Conservation (phyloP, 2,888 invertebrate genomes). For the Papilio gigon region DNA sequence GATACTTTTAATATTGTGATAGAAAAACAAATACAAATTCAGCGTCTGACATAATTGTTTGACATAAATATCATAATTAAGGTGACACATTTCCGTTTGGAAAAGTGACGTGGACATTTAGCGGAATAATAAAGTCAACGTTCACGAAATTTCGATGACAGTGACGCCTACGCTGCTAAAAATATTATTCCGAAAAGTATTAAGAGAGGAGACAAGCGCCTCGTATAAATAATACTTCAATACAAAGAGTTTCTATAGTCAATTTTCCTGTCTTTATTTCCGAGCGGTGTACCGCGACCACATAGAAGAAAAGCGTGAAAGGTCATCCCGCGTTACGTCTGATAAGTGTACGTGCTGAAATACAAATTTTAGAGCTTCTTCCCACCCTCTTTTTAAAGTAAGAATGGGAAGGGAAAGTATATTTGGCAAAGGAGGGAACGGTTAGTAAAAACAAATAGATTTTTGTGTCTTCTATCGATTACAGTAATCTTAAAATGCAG, state of each 20-base stretch:
- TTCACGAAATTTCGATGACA: conserved; percentile 27
- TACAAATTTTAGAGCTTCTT: too few species aligned
- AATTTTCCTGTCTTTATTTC: too few species aligned
- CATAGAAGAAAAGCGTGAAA: too few species aligned
- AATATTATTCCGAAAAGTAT: conserved; percentile 19
- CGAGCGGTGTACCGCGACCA: too few species aligned
- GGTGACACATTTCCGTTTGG: conserved; percentile 6
- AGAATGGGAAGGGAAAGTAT: too few species aligned
- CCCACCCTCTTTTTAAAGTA: too few species aligned
- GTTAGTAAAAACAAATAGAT: too few species aligned
- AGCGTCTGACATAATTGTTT: neutral
- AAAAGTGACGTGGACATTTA: conserved; percentile 12
- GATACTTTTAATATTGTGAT: neutral
- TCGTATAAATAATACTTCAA: neutral
- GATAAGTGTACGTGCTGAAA: too few species aligned
- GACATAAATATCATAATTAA: neutral
- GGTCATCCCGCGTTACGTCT: too few species aligned
- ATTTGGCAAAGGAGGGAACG: too few species aligned
- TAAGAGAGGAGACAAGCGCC: conserved; percentile 9
- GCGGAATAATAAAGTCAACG: conserved; percentile 25
- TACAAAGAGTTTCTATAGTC: neutral
- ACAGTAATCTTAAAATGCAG: too few species aligned
- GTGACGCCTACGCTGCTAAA: conserved; percentile 15
- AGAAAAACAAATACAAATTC: neutral
- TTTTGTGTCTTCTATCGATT: too few species aligned